These are phyloP conservation scores for Eonycteris spelaea DNA, from an alignment of 2,113 vertebrate species.

Conservation along the genomic window DNA sequence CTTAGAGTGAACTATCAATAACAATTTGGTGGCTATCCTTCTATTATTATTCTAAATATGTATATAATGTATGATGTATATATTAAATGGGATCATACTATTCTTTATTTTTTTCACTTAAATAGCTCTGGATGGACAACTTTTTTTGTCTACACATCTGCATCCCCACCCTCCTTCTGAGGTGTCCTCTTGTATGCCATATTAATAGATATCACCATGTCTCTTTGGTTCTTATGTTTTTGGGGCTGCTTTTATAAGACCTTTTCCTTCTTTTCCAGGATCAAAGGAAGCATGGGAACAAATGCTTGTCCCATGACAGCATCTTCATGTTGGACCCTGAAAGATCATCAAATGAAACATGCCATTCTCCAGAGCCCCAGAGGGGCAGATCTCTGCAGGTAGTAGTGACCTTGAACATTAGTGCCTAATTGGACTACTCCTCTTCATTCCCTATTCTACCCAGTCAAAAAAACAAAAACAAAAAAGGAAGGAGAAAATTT, in stretches of 20 bases:
- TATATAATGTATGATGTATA: background rate
- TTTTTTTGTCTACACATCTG: background rate
- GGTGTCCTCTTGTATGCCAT: background rate
- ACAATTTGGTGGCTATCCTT: background rate
- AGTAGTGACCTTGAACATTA: background rate
- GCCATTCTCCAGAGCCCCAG: background rate
- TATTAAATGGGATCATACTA: background rate
- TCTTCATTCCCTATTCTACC: background rate
- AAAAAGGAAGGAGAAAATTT: background rate
- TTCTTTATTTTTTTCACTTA: background rate
- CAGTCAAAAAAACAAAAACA: background rate
- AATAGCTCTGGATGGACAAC: background rate
- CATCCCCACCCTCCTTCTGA: background rate
- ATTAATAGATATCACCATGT: background rate
- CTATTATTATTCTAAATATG: background rate
- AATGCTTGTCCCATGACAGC: slow-evolving; percentile 92
- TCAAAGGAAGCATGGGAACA: slow-evolving; percentile 86
- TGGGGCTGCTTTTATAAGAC: slow-evolving; percentile 42
- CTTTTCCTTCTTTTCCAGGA: slow-evolving; percentile 78
- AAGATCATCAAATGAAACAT: slow-evolving; percentile 44
- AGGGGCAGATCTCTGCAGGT: slow-evolving; percentile 45
- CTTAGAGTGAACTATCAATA: background rate
- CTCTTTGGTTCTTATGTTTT: background rate
- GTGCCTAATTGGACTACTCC: background rate
- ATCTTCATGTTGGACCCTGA: slow-evolving; percentile 88